phyloP scores from a whole-genome alignment of 2,113 vertebrate genomes.

The Bos taurus region DNA sequence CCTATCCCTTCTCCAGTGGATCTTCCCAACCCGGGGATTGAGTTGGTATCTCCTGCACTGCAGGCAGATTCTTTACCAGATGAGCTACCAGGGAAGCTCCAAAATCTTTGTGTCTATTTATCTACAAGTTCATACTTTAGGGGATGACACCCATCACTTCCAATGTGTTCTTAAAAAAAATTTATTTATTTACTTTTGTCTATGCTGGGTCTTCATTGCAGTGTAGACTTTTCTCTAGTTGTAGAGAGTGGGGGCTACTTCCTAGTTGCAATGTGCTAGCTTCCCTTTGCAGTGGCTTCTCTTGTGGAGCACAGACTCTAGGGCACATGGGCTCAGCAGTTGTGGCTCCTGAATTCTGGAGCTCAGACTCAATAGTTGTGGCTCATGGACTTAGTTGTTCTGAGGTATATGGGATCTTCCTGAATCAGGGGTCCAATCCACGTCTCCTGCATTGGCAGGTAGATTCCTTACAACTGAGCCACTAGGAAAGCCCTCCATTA shows the following conservation, averaged over 20 bases:
- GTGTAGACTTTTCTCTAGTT: not conserved
- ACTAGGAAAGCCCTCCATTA: not conserved
- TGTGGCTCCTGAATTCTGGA: not conserved
- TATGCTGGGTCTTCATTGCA: not conserved
- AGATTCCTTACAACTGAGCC: not conserved
- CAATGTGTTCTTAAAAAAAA: not conserved
- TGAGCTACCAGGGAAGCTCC: not conserved
- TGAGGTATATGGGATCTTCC: not conserved
- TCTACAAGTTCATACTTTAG: not conserved
- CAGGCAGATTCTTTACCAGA: rapidly evolving
- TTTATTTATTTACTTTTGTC: not conserved
- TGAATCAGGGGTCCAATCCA: not conserved
- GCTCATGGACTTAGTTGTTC: not conserved
- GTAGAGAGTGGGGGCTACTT: not conserved
- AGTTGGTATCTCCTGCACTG: not conserved
- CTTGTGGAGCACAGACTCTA: not conserved
- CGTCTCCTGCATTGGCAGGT: not conserved
- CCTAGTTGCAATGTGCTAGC: not conserved
- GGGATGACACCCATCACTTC: not conserved
- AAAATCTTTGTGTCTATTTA: not conserved
- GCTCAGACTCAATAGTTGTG: not conserved
- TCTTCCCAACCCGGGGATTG: not conserved
- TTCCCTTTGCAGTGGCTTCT: not conserved
- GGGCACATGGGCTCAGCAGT: not conserved
- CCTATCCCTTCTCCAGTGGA: not conserved